These are phyloP conservation scores for Colletes latitarsis DNA, from an alignment of 1,140 invertebrate genomes.

Conservation along the genomic window DNA sequence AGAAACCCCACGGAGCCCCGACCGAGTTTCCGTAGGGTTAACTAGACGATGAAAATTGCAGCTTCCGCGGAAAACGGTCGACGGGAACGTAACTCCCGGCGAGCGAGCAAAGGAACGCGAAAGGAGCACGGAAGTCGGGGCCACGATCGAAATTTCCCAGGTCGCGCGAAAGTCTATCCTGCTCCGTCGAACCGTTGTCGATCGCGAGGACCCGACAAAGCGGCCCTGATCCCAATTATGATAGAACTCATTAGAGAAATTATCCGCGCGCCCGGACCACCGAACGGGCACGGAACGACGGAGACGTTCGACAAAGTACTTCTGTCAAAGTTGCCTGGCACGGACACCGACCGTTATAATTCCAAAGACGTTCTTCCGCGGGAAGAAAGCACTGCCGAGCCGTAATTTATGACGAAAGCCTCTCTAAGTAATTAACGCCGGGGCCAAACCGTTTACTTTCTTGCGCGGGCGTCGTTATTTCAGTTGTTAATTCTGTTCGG, in stretches of 20 bases:
- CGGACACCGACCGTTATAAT: slow-evolving; percentile 21
- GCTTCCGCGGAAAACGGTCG: background rate
- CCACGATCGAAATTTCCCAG: background rate
- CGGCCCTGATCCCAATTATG: slow-evolving; percentile 20
- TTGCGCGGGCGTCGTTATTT: slow-evolving; percentile 3
- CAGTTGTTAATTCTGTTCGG: background rate
- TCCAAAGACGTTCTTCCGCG: slow-evolving; percentile 18
- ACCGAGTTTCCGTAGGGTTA: slow-evolving; percentile 11
- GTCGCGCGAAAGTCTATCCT: background rate
- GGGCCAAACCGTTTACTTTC: slow-evolving; percentile 7
- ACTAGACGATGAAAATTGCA: slow-evolving; percentile 2
- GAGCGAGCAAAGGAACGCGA: background rate
- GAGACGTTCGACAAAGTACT: slow-evolving; percentile 17
- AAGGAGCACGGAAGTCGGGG: background rate
- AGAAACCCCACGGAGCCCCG: background rate
- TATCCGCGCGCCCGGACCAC: background rate
- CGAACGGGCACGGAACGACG: background rate
- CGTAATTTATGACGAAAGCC: slow-evolving; percentile 38
- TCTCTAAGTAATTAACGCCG: slow-evolving; percentile 35
- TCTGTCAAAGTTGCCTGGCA: slow-evolving; percentile 1
- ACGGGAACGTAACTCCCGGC: background rate
- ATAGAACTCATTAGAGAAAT: slow-evolving; percentile 41
- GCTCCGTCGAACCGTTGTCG: background rate
- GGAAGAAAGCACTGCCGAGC: background rate
- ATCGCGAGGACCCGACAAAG: background rate